These are phyloP conservation scores for Enteromius anoplus DNA, from an alignment of 2,797 vertebrate genomes.

Conservation along the genomic window DNA sequence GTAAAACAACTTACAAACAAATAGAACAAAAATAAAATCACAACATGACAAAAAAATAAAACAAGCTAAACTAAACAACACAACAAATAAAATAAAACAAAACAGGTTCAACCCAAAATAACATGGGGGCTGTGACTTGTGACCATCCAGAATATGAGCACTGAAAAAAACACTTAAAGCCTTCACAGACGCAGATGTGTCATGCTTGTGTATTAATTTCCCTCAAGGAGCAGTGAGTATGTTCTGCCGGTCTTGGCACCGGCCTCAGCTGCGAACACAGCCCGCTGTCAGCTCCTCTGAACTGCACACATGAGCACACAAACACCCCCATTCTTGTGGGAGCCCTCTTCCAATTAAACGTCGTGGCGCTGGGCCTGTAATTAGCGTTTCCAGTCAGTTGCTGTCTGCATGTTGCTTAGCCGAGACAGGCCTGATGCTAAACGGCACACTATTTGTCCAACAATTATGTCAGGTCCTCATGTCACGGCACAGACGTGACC, in stretches of 20 bases:
- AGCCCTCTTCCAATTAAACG: slow-evolving; percentile 77
- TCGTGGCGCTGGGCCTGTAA: slow-evolving; percentile 69
- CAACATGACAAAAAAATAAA: no score
- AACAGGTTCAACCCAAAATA: background rate
- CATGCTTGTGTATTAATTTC: slow-evolving; percentile 29
- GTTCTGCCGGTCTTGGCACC: slow-evolving; percentile 26
- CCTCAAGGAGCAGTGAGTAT: slow-evolving; percentile 22
- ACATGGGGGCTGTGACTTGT: slow-evolving; percentile 28
- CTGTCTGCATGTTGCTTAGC: slow-evolving; percentile 72
- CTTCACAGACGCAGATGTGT: slow-evolving; percentile 24
- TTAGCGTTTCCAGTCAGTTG: slow-evolving; percentile 74
- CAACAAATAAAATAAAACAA: background rate
- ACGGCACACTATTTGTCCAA: slow-evolving; percentile 76
- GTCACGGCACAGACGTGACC: slow-evolving; percentile 77
- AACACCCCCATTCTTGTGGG: slow-evolving; percentile 59
- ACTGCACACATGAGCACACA: slow-evolving; percentile 25
- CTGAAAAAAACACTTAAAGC: slow-evolving; percentile 42
- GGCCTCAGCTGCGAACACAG: background rate
- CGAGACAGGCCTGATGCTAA: slow-evolving; percentile 74
- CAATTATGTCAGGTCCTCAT: slow-evolving; percentile 79
- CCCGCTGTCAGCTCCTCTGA: slow-evolving; percentile 15
- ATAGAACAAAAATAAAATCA: background rate
- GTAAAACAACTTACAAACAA: background rate
- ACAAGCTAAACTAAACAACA: background rate
- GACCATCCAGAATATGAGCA: slow-evolving; percentile 50